A percentile compares a stretch with the other conserved stretches of the same genome.
These are phyloP conservation scores for Lydus trimaculatus DNA, from an alignment of 2,888 invertebrate genomes.

Conservation along the genomic window DNA sequence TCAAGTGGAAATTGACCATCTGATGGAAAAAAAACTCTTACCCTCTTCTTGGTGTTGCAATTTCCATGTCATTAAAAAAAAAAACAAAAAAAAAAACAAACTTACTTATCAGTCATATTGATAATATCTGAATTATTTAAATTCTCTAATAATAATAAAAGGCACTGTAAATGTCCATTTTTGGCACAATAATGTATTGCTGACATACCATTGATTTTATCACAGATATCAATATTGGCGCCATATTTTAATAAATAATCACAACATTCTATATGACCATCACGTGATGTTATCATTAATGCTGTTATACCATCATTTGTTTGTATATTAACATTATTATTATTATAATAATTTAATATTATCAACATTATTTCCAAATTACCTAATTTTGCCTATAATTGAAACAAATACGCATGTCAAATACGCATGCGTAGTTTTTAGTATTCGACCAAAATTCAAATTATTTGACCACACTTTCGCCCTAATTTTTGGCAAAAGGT, in stretches of 20 bases:
- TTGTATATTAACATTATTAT: conserved; percentile 64
- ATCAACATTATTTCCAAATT: conserved; percentile 65
- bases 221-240: conserved; percentile 64
- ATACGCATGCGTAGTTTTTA: no score
- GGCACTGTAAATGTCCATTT: conserved; percentile 65
- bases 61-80: no score
- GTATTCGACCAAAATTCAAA: no score
- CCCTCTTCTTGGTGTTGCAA: no score
- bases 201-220: conserved; percentile 52
- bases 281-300: conserved; percentile 65
- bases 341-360: conserved; percentile 63
- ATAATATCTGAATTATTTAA: conserved; percentile 57
- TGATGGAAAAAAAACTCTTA: no score
- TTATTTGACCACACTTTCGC: no score
- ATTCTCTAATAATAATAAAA: conserved; percentile 63
- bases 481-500: no score
- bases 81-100: conserved; percentile 11
- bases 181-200: conserved; percentile 57
- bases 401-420: conserved; percentile 10
- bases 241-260: conserved; percentile 65
- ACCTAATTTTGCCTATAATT: conserved; percentile 63
- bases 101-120: conserved; percentile 58
- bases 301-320: conserved; percentile 65
- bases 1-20: no score
- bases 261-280: conserved; percentile 66